These are phyloP conservation scores for Tachina fera DNA, from an alignment of 2,888 invertebrate genomes.

Conservation along the genomic window DNA sequence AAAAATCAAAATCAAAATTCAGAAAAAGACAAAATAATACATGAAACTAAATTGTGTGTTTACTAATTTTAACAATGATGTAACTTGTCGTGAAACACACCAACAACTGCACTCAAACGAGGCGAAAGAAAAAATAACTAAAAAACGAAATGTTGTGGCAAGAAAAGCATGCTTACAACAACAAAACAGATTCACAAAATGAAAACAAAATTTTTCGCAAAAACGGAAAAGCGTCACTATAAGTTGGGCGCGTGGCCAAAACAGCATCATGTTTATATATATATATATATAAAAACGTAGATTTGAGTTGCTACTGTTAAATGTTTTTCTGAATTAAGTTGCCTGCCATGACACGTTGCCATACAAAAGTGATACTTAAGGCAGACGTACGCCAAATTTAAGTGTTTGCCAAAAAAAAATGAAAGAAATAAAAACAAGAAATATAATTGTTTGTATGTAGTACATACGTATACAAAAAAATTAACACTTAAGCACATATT, in stretches of 20 bases:
- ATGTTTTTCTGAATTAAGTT: slow-evolving; percentile 79
- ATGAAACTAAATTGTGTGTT: slow-evolving; percentile 72
- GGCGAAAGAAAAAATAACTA: slow-evolving; percentile 20
- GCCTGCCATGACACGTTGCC: slow-evolving; percentile 71
- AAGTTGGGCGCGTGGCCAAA: slow-evolving; percentile 78
- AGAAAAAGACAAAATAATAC: slow-evolving; percentile 49
- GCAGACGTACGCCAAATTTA: slow-evolving; percentile 78
- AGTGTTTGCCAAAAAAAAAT: slow-evolving; percentile 77
- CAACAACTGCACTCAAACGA: slow-evolving; percentile 41
- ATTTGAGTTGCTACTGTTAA: slow-evolving; percentile 74
- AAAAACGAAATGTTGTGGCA: slow-evolving; percentile 53
- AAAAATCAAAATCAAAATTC: not conserved
- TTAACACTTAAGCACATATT: slow-evolving; percentile 62
- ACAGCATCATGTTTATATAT: slow-evolving; percentile 62
- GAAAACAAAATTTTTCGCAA: slow-evolving; percentile 59
- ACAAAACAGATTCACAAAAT: slow-evolving; percentile 50
- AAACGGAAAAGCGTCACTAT: slow-evolving; percentile 71
- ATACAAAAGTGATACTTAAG: slow-evolving; percentile 69
- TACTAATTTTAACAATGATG: slow-evolving; percentile 82
- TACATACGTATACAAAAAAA: slow-evolving; percentile 50
- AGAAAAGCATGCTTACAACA: slow-evolving; percentile 45
- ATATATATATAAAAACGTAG: no score
- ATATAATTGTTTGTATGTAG: slow-evolving; percentile 33
- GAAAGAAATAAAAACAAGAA: slow-evolving; percentile 30
- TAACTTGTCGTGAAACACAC: slow-evolving; percentile 77